Conservation (phyloP, 2,888 invertebrate species). For the Rotaria socialis region DNA sequence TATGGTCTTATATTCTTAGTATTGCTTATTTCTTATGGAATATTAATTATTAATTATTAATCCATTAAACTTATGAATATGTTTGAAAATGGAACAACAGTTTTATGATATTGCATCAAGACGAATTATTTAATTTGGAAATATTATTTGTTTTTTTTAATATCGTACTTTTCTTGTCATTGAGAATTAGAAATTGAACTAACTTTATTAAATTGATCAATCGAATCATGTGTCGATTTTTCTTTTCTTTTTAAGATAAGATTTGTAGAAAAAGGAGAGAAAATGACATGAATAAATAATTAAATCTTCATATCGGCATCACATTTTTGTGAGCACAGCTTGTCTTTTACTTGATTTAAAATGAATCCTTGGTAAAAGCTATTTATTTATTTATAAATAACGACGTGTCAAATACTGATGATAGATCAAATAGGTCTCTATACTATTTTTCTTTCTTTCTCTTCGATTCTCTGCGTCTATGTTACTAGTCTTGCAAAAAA, state of each 20-base stretch:
- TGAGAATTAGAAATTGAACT: too few relatives aligned
- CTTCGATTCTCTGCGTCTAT: background rate
- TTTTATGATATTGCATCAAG: background rate
- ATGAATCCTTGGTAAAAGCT: background rate
- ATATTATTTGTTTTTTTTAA: background rate
- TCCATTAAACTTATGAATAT: background rate
- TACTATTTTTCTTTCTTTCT: background rate
- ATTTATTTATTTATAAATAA: background rate
- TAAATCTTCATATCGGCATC: background rate
- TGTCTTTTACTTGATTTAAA: background rate
- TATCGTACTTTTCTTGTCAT: background rate
- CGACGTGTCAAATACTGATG: background rate
- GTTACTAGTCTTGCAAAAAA: background rate
- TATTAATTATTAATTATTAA: background rate
- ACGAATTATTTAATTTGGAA: background rate
- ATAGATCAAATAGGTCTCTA: background rate
- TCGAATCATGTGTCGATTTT: background rate
- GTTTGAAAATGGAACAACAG: background rate
- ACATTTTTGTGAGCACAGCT: background rate
- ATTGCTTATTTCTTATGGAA: background rate
- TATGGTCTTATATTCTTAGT: background rate
- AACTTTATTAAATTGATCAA: background rate
- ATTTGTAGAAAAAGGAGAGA: background rate
- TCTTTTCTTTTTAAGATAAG: background rate
- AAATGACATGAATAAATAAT: background rate